Evolutionary conservation across 2,888 invertebrate species (phyloP).

Genomic region (Onthophagus sagittarius): DNA sequence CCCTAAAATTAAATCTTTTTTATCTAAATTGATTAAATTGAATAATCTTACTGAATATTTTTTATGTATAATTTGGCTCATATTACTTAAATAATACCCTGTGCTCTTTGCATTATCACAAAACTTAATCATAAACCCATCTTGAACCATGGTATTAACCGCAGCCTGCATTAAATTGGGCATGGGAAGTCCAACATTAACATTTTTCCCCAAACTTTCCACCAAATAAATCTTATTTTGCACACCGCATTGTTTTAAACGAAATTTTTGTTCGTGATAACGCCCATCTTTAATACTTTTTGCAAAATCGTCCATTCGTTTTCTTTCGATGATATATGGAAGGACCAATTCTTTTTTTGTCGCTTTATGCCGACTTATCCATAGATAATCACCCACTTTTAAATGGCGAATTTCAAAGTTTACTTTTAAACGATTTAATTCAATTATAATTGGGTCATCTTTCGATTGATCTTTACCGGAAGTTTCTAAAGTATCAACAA

Average conservation of each 20-base stretch:
- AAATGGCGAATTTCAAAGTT: constrained; percentile 75
- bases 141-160: constrained; percentile 79
- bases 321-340: constrained; percentile 90
- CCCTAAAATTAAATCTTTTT: constrained; percentile 50
- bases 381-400: constrained; percentile 88
- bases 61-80: constrained; percentile 65
- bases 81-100: constrained; percentile 68
- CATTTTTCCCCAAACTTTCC: constrained; percentile 70
- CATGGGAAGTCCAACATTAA: constrained; percentile 60
- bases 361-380: constrained; percentile 64
- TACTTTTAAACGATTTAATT: constrained; percentile 63
- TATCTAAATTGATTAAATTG: neutral
- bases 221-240: constrained; percentile 78
- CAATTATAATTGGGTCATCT: constrained; percentile 59
- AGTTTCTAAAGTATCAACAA: constrained; percentile 84
- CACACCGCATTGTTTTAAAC: constrained; percentile 76
- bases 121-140: constrained; percentile 72
- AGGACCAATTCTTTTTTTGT: constrained; percentile 71
- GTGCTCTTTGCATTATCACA: constrained; percentile 70
- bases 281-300: constrained; percentile 72
- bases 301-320: constrained; percentile 91
- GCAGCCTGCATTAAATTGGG: constrained; percentile 75
- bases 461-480: constrained; percentile 56
- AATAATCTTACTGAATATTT: constrained; percentile 58
- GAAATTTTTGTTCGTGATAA: constrained; percentile 92